Evolutionary conservation across 1,140 invertebrate genomes (phyloP), one percentile per base, ranked within the genome.

Genomic region (Drosophila repleta): DNA sequence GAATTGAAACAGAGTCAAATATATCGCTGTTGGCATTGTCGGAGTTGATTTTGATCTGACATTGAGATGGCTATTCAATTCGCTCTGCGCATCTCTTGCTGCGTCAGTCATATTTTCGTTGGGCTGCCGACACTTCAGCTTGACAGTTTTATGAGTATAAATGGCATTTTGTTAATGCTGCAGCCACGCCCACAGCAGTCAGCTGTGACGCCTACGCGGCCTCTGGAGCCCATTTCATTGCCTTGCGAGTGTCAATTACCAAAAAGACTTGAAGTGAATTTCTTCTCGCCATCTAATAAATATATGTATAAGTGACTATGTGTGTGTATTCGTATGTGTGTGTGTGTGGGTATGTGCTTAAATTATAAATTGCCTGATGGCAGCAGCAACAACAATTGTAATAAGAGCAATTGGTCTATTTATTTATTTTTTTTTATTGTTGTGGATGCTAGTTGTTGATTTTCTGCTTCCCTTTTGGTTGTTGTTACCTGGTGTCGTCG

Each of bases 191-290:
- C 82, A 53, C 20, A 37, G 3, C 15, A 37, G n/a, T 21, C 49
- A n/a, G 18, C 17, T 24, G 37, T 10, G 5, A 67, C 57, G 65
- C 64, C 76, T 13, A 52, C 62, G 32, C 46, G 53, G 56, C 49
- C 26, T 63, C 49, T 39, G 51, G 53, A 48, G 57, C 45, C 68
- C 63, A 74, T 71, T 74, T 75, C 64, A 64, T 66, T 81, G 82
- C 78, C 82, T 87, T 35, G 78, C 82, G 75, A 87, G 82, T 87
- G 82, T 88, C 82, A 87, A 82, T 87, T 87, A 88, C 78, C 61
- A 71, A 81, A 81, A 56, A 58, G 56, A 67, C 57, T 10, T 48
- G 48, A 45, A 29, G 32, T 49, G 43, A 63, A 41, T 65, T 41
- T 43, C 77, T 43, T 45, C 43, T 65, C 57, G 55, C 39, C 73